Percentiles rank a stretch among this genome's conserved stretches.
Evolutionary conservation across 2,888 invertebrate genomes (phyloP).

Genomic region (Megalurothrips usitatus): DNA sequence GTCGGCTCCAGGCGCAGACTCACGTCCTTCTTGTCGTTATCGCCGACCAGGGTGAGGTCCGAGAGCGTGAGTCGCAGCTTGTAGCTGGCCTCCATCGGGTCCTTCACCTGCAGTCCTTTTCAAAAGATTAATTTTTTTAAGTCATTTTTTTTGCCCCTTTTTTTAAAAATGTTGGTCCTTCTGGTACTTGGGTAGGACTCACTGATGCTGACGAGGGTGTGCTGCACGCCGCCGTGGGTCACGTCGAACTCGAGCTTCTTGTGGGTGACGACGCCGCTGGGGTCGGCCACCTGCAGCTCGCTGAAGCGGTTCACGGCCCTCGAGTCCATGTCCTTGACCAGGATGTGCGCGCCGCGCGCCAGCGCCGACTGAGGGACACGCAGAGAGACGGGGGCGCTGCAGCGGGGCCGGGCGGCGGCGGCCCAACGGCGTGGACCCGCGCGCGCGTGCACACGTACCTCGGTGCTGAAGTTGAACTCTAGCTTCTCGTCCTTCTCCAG

Average conservation of each 20-base stretch:
- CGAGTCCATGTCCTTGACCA: conserved; percentile 12
- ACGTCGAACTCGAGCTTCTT: conserved; percentile 24
- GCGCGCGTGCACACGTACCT: neutral
- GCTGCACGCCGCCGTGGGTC: conserved; percentile 10
- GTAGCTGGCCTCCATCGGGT: neutral
- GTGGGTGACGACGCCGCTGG: conserved; percentile 7
- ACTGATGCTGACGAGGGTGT: conserved; percentile 5
- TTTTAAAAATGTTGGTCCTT: too few species aligned
- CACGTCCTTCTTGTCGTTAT: neutral
- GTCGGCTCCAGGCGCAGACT: neutral
- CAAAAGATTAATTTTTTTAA: too few species aligned
- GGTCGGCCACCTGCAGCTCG: conserved; percentile 1
- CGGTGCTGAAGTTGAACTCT: conserved; percentile 11
- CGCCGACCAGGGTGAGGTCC: neutral
- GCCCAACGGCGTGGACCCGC: neutral
- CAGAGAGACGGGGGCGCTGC: too few species aligned
- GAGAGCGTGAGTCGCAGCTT: neutral
- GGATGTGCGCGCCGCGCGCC: too few species aligned
- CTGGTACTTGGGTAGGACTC: too few species aligned
- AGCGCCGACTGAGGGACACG: too few species aligned
- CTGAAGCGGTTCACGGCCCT: conserved; percentile 1
- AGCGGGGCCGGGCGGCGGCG: too few species aligned
- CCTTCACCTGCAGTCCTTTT: neutral
- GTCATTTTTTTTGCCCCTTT: too few species aligned
- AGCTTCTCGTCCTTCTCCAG: neutral